Conservation (phyloP, 2,888 invertebrate species). For the Alsophila aescularia region DNA sequence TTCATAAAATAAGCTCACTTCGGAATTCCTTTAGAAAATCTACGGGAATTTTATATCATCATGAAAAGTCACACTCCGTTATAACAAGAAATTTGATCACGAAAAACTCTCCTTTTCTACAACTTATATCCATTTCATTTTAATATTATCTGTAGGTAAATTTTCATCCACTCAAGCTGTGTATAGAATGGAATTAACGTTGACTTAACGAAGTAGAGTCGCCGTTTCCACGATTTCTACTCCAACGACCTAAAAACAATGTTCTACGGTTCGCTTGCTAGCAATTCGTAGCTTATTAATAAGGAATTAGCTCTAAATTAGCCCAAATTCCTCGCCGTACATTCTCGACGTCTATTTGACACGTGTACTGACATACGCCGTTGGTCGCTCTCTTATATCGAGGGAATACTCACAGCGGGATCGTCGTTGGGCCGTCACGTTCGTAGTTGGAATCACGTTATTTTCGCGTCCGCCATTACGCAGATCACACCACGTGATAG, state of each 20-base stretch:
- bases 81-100: background rate
- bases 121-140: background rate
- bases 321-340: slow-evolving; percentile 15
- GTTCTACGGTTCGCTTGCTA: slow-evolving; percentile 8
- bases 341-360: slow-evolving; percentile 20
- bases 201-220: slow-evolving; percentile 12
- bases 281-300: slow-evolving; percentile 20
- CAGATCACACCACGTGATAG: slow-evolving; percentile 41
- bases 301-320: slow-evolving; percentile 27
- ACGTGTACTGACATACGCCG: slow-evolving; percentile 19
- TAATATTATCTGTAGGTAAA: background rate
- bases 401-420: slow-evolving; percentile 25
- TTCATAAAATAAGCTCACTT: no score
- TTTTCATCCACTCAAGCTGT: slow-evolving; percentile 2
- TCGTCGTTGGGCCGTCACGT: slow-evolving; percentile 8
- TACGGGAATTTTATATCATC: no score
- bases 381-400: slow-evolving; percentile 2
- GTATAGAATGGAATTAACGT: slow-evolving; percentile 12
- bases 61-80: background rate
- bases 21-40: no score
- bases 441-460: slow-evolving; percentile 45
- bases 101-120: background rate
- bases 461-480: slow-evolving; percentile 47
- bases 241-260: slow-evolving; percentile 20
- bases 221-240: slow-evolving; percentile 7